phyloP scores from a whole-genome alignment of 2,888 invertebrate species.

The Chloromyia formosa region DNA sequence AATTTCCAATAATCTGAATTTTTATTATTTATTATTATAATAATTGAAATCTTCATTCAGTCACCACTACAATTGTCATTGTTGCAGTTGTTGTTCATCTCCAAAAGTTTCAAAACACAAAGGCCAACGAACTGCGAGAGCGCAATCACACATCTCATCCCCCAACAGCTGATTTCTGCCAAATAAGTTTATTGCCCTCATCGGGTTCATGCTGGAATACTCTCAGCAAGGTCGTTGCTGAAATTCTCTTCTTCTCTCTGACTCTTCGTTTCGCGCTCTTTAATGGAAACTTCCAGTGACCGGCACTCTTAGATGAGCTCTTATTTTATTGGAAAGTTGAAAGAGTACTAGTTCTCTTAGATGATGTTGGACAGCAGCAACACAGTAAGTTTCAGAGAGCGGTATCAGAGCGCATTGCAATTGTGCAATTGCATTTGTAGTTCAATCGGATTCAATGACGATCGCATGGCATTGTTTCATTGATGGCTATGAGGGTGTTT shows the following conservation, averaged over 20 bases:
- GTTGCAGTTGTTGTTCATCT: too few species aligned
- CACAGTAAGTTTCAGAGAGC: too few species aligned
- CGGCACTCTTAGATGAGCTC: neutral
- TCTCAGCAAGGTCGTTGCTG: conserved; percentile 38
- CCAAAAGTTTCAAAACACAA: conserved; percentile 27
- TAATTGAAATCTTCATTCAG: too few species aligned
- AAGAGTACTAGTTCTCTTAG: neutral
- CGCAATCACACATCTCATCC: conserved; percentile 24
- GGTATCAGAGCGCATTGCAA: too few species aligned
- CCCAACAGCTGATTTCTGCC: conserved; percentile 43
- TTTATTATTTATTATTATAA: too few species aligned
- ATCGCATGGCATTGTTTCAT: too few species aligned
- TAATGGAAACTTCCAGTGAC: neutral
- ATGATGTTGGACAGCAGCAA: too few species aligned
- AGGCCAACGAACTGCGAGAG: conserved; percentile 34
- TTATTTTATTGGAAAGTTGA: neutral
- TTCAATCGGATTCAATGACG: too few species aligned
- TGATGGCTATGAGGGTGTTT: too few species aligned
- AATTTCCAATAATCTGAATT: too few species aligned
- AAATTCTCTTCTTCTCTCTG: neutral
- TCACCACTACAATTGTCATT: too few species aligned
- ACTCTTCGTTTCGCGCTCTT: neutral
- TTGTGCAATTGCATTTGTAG: too few species aligned
- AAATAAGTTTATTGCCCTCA: conserved; percentile 30
- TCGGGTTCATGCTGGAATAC: neutral